These are phyloP conservation scores for Apeira syringaria DNA, from an alignment of 2,888 invertebrate species.

Conservation along the genomic window DNA sequence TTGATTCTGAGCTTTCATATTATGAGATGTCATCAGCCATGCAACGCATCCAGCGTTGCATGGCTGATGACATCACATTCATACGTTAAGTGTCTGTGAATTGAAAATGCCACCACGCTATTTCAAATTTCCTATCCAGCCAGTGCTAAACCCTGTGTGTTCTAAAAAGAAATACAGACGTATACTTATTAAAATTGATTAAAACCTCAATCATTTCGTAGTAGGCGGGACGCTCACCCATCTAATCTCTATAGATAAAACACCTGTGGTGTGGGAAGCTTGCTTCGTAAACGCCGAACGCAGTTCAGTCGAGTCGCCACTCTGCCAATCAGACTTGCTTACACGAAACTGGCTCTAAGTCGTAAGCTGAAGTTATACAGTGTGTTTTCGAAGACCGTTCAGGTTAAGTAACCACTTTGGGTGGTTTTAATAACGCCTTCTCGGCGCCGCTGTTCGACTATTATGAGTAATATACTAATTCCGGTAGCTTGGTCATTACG, in stretches of 20 bases:
- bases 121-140: too few species aligned
- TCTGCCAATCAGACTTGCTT: neutral
- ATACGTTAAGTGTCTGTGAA: too few species aligned
- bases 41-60: too few species aligned
- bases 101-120: too few species aligned
- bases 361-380: slow-evolving; percentile 15
- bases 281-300: slow-evolving; percentile 43
- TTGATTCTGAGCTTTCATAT: too few species aligned
- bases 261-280: slow-evolving; percentile 75
- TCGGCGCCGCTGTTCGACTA: slow-evolving; percentile 69
- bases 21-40: too few species aligned
- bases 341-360: neutral
- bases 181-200: slow-evolving; percentile 6
- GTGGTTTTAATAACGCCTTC: slow-evolving; percentile 63
- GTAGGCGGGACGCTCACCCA: slow-evolving; percentile 2
- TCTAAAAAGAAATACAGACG: too few species aligned
- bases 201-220: slow-evolving; percentile 6
- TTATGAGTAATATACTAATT: slow-evolving; percentile 79
- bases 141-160: too few species aligned
- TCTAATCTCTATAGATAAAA: slow-evolving; percentile 35
- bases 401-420: slow-evolving; percentile 29
- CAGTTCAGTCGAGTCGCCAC: slow-evolving; percentile 31
- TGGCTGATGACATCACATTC: too few species aligned
- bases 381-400: slow-evolving; percentile 24
- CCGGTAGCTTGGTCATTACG: slow-evolving; percentile 75